phyloP scores from a whole-genome alignment of 2,113 vertebrate species.

The Cathartes aura region DNA sequence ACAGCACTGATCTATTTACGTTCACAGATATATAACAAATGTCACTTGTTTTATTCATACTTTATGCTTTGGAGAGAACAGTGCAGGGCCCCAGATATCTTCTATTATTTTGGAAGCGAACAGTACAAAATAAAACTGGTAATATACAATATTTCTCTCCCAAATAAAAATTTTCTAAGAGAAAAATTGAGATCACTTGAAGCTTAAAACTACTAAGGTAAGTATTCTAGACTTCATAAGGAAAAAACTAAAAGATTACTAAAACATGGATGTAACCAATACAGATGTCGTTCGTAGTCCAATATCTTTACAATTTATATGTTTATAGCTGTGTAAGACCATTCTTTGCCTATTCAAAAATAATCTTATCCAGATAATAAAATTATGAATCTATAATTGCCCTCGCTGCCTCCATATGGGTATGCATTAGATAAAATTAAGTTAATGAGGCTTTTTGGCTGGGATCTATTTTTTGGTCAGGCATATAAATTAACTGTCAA shows the following conservation, averaged over 20 bases:
- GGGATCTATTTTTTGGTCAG: background rate
- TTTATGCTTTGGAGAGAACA: background rate
- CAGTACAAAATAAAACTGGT: background rate
- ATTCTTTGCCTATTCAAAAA: background rate
- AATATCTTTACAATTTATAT: background rate
- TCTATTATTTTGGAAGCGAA: background rate
- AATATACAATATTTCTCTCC: background rate
- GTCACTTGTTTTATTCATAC: background rate
- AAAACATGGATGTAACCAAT: background rate
- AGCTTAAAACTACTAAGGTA: background rate
- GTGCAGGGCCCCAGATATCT: background rate
- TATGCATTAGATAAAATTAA: slow-evolving; percentile 8
- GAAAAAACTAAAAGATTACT: background rate
- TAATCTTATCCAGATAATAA: background rate
- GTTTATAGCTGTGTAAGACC: background rate
- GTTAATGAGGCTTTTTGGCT: background rate
- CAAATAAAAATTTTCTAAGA: background rate
- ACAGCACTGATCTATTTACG: background rate
- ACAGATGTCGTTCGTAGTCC: background rate
- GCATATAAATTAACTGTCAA: background rate
- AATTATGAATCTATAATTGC: background rate
- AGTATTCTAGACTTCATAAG: background rate
- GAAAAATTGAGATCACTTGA: background rate
- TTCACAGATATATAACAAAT: background rate
- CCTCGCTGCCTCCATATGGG: background rate